A percentile compares a stretch with the other conserved stretches of the same genome.
Evolutionary conservation across 2,113 vertebrate genomes (phyloP).

Genomic region (Neogobius melanostomus): DNA sequence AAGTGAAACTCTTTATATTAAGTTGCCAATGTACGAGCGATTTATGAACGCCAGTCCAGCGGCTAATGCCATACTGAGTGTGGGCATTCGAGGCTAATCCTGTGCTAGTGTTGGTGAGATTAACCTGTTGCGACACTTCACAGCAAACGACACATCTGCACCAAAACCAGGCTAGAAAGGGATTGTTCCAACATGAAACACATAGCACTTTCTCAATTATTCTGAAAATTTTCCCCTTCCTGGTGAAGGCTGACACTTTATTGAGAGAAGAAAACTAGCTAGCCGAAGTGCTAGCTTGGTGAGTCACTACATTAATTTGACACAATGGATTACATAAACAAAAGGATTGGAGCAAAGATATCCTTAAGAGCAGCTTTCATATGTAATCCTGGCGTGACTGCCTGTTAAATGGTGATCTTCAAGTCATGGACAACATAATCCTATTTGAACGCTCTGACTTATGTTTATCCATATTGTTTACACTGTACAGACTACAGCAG

Average conservation of each 20-base stretch:
- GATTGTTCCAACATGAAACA: not conserved
- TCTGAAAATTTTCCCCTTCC: not conserved
- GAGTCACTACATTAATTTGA: not conserved
- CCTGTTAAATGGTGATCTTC: not conserved
- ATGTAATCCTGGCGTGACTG: constrained; percentile 4
- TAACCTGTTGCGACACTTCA: not conserved
- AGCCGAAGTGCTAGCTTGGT: constrained; percentile 1
- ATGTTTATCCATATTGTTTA: not conserved
- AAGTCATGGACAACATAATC: not conserved
- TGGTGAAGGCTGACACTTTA: not conserved
- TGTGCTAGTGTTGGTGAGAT: not conserved
- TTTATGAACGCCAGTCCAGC: not conserved
- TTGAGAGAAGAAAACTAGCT: too few relatives aligned
- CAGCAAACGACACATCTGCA: not conserved
- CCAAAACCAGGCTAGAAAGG: not conserved
- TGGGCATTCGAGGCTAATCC: not conserved
- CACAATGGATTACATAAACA: not conserved
- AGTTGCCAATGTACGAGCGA: not conserved
- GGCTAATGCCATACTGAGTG: not conserved
- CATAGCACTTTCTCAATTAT: not conserved
- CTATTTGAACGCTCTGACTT: not conserved
- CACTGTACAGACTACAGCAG: not conserved
- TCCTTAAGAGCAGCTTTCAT: not conserved
- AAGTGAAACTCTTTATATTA: not conserved
- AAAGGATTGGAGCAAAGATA: not conserved